Evolutionary conservation across 2,113 vertebrate species (phyloP), one percentile per base, ranked within the genome.

Genomic region (Glaucomys volans): DNA sequence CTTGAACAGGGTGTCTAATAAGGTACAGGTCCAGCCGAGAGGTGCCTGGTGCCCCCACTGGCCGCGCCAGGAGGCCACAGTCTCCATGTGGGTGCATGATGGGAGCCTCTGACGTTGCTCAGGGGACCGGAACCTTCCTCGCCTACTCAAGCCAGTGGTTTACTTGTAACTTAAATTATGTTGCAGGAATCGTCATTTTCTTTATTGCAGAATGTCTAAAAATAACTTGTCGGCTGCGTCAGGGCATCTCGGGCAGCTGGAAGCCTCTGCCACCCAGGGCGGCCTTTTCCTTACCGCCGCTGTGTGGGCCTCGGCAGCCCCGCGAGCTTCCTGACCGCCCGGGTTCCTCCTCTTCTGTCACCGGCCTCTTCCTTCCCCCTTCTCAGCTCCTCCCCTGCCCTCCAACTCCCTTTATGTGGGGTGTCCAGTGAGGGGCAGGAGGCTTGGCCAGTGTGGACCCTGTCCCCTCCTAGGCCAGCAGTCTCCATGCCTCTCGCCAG

Each of bases 261-360:
- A 74, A 14, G 50, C 42, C 22, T 54, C 59, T n/a, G 2, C 47
- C 62, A 11, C 28, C 62, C 3, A 5, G 44, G 10, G 54, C 14
- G 1, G 26, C 47, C 35, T 7, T n/a, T 12, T 12, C 42, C 79
- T 32, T 20, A 1, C 3, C 0, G 0, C 72, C n/a, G 30, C 35
- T 26, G 0, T 20, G 54, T 40, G 72, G 47, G n/a, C 4, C 42
- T 0, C 1, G 0, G 42, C 52, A 6, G 0, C 30, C 35, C 52
- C 52, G 2, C 0, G 0, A 32, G 62, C 28, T 26, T 14, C 11
- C 54, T 24, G 0, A 13, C 17, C 47, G 28, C 64, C 8, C 11
- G 5, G n/a, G 42, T 16, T 2, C 4, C 37, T 2, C 9, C 3
- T 50, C 40, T 54, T 77, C 13, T 54, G 8, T 5, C 42, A 6